Evolutionary conservation across 1,140 invertebrate species (phyloP), one percentile per base, ranked within the genome.

Genomic region (Phymastichus coffea): DNA sequence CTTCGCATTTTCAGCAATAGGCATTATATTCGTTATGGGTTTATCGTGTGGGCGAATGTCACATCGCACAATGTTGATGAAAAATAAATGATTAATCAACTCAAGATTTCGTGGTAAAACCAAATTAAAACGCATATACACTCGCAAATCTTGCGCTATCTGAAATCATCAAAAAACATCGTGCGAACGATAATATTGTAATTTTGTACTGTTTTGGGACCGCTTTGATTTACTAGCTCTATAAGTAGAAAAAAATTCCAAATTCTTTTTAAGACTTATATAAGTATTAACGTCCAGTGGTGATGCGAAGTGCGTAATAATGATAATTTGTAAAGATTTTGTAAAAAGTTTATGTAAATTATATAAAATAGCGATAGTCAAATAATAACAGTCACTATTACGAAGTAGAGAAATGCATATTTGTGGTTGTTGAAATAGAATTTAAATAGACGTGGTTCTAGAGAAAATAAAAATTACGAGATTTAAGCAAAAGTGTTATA

Each of bases 41-140:
- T 77, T 95, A 52, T 90, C 91, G 63, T 93, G 90, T 73, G 93
- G 93, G 1, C 80, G 90, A 64, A 84, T 89, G 22, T 88, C 89
- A 3, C 86, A 88, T 70, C 82, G 88, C 71, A 84, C 87, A 66
- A 83, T 84, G 72, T 80, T 84, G 53, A 81, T 85, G 74, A 90
- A 90, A 74, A 88, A 87, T 66, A 88, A 87, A 80, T 89, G 83
- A 84, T 69, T 52, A 53, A 38, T 6, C 7, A 56, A 25, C 20
- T 37, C 4, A 43, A 40, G 22, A 53, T 43, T 59, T 8, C 8
- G 19, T 14, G 28, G 26, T 20, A 44, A 48, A 44, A 22, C 35
- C 37, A 43, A 57, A 28, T 25, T 48, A 14, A 46, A 47, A 28
- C 38, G 3, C n/a, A 51, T 51, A 14, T 38, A 30, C 12, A 9